Evolutionary conservation across 2,797 vertebrate species (phyloP).

Genomic region (Sebastiscus albofasciatus): DNA sequence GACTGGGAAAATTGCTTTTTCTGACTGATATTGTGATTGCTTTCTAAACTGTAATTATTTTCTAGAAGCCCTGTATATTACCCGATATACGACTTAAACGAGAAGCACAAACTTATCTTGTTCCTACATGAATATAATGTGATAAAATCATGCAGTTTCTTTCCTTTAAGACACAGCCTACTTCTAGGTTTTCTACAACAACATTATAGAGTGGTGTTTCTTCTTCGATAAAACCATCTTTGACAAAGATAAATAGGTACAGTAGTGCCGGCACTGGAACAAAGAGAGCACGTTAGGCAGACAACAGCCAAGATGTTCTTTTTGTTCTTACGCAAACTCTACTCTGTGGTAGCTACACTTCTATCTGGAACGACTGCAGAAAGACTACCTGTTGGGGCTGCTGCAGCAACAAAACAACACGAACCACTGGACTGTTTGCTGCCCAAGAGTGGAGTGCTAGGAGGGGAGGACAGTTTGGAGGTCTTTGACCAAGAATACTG

Average conservation of each 20-base stretch:
- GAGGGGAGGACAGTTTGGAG: not conserved
- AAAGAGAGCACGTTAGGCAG: not conserved
- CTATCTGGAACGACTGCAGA: not conserved
- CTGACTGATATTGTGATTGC: not conserved
- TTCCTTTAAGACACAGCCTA: not conserved
- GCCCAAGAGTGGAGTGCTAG: not conserved
- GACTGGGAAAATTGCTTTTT: slow-evolving; percentile 7
- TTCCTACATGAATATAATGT: not conserved
- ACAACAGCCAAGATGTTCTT: not conserved
- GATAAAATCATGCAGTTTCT: not conserved
- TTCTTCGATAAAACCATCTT: not conserved
- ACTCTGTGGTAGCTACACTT: not conserved
- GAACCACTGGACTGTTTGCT: not conserved
- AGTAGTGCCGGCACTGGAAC: not conserved
- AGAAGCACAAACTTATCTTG: not conserved
- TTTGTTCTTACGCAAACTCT: not conserved
- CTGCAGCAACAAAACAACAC: not conserved
- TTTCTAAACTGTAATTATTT: not conserved
- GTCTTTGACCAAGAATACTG: not conserved
- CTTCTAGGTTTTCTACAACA: no score
- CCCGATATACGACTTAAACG: not conserved
- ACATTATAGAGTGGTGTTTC: no score
- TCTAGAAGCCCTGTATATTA: not conserved
- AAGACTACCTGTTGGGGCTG: not conserved
- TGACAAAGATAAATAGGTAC: not conserved